A percentile compares a stretch with the other conserved stretches of the same genome.
phyloP scores from a whole-genome alignment of 2,113 vertebrate species.

The Grallaria varia region DNA sequence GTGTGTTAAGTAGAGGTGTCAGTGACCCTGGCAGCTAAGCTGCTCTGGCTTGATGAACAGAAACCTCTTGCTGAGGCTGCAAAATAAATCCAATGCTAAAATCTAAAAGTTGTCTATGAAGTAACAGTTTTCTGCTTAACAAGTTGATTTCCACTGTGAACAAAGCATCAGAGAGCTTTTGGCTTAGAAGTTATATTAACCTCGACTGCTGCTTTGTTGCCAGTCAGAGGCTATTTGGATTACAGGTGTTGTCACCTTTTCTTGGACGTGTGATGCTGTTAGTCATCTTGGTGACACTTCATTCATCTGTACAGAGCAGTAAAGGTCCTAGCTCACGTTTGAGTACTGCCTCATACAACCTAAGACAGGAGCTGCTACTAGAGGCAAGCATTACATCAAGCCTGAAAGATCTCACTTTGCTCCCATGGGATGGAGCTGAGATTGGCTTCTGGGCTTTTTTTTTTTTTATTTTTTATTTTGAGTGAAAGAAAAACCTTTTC shows the following conservation, averaged over 20 bases:
- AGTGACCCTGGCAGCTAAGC: background rate
- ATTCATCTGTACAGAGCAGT: background rate
- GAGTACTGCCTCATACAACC: background rate
- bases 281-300: background rate
- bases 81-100: background rate
- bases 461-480: no score
- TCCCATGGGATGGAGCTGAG: background rate
- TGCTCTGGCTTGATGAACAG: background rate
- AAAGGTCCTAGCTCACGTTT: background rate
- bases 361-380: background rate
- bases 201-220: background rate
- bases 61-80: slow-evolving; percentile 13
- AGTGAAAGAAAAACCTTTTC: no score
- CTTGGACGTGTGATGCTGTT: background rate
- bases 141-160: background rate
- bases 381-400: background rate
- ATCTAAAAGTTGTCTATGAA: background rate
- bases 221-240: background rate
- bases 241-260: background rate
- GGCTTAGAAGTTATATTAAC: background rate
- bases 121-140: background rate
- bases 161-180: background rate
- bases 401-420: background rate
- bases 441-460: background rate
- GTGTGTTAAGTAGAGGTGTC: background rate